Base-by-base conservation (phyloP, 2,888 invertebrate genomes). In the Caenorhabditis virilis region DNA sequence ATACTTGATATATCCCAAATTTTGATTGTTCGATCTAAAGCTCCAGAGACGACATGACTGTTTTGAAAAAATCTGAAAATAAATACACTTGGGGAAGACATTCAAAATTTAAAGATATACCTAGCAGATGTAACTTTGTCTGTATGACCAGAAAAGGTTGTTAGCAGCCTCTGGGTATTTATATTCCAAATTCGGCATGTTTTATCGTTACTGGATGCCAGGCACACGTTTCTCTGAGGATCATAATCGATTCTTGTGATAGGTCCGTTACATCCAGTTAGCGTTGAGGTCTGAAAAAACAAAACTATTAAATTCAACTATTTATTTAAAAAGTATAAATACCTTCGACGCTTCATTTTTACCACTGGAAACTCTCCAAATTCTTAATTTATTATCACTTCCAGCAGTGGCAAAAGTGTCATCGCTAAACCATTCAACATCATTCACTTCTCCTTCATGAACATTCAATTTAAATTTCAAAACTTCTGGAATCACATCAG, bases 161-260 rank as follows among this genome's bases (percentile, higher is more conserved):
- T 42, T 55, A 70, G 15, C 13, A 72, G 42, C 30, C 97, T 88
- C 85, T 91, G 91, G 86, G 95, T 95, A 74, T 87, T 87, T 49
- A 95, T 89, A 13, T 92, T 92, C 97, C 98, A 98, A 62, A 98
- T 91, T 63, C 97, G 88, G 83, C 92, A 92, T 16, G 95, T 95
- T 85, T 91, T 93, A 87, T 98, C 98, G 85, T 93, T 94, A 43
- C 95, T 95, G 43, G 95, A 92, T 18, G 91, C 97, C 53, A 97
- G 88, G 2, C 79, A 27, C 6, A 59, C 57, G 7, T 51, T 56
- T 26, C 53, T 61, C 84, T 57, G 92, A 42, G 90, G 88, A 85
- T 97, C 95, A 85, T 95, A 95, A 84, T 97, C 95, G 61, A 98
- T 89, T 0, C 94, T 92, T 89, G 93, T 95, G 22, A 98, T 91